Evolutionary conservation across 2,797 vertebrate genomes (phyloP), one percentile per base, ranked within the genome.

Genomic region (Malurus splendens): DNA sequence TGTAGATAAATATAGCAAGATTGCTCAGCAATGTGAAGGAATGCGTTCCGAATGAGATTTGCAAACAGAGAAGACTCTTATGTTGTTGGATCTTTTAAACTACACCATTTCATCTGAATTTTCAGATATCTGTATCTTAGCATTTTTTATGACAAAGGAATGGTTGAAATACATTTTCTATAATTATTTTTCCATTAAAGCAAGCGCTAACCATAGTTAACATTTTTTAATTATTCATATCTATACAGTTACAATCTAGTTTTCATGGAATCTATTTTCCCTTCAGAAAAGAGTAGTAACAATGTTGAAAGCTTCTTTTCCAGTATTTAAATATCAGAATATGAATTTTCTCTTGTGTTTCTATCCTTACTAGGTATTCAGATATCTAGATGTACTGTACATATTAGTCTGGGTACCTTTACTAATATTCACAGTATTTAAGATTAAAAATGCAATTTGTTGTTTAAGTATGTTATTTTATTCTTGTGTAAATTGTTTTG

Each of bases 351-450:
- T 95, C 85, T 95, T 93, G 66, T 95, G 92, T 94, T 96, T 94
- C 93, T 94, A 90, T 93, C 75, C 91, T 94, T 89, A 70, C 88
- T 76, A 79, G 90, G 86, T 95, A 95, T 96, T 96, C 93, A 90
- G 88, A 96, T 92, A 90, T 91, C 92, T 93, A 91, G 93, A 87
- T 97, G 92, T 96, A 92, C 94, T 97, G 94, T 97, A 97, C 92
- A 96, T 96, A 97, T 96, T 97, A 98, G 95, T 97, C 96, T 95
- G 96, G 96, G 96, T 97, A 96, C 93, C 94, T 97, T 97, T 97
- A 98, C 98, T 98, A 96, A 97, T 98, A 97, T 96, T 97, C 97
- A 96, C 97, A 97, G 97, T 98, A 97, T 97, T 97, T 97, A 97
- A 96, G 94, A 96, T 93, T 86, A 95, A 93, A 97, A 97, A 97